Base-by-base conservation (phyloP, 2,113 vertebrate genomes). In the Guaruba guarouba region DNA sequence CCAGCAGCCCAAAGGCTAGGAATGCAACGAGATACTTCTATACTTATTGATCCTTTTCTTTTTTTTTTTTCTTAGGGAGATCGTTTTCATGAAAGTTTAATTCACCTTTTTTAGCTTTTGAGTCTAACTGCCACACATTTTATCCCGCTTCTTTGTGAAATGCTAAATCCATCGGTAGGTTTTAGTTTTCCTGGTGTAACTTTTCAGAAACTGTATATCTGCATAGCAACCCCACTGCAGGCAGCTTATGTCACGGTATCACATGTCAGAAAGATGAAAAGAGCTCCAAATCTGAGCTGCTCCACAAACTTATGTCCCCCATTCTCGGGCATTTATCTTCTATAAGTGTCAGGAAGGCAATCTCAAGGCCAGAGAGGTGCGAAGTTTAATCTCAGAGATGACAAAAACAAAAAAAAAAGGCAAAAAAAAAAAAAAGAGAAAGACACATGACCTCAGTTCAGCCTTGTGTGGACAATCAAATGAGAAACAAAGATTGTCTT, bases 201-300 rank as follows among this genome's bases (percentile, higher is more conserved):
- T 98, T 98, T 98, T 98, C 98, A 98, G 98, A 98, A 98, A 98
- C 97, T 97, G 98, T 98, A 98, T 98, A 98, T 98, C 97, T 98
- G 98, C 98, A 97, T 98, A 98, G 98, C 98, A 98, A 98, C 98
- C 97, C 92, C 95, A 88, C 93, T 94, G 70, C 97, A 97, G 97
- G 97, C 97, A 96, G 98, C 97, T 98, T 97, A 97, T 97, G 98
- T 97, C 97, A 97, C 41, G 24, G 98, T 98, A 96, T 98, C 97
- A 46, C 88, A 97, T 98, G 96, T 97, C 98, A 97, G 97, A 96
- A 97, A 97, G 97, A 97, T 98, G 96, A 97, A 98, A 97, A 98
- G 97, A 96, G 90, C 96, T 97, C 96, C 97, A 98, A 97, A 97
- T 97, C 95, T 96, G 96, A 98, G 95, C 97, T 97, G 95, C 92